phyloP scores from a whole-genome alignment of 2,888 invertebrate species.

The Drepana falcataria region DNA sequence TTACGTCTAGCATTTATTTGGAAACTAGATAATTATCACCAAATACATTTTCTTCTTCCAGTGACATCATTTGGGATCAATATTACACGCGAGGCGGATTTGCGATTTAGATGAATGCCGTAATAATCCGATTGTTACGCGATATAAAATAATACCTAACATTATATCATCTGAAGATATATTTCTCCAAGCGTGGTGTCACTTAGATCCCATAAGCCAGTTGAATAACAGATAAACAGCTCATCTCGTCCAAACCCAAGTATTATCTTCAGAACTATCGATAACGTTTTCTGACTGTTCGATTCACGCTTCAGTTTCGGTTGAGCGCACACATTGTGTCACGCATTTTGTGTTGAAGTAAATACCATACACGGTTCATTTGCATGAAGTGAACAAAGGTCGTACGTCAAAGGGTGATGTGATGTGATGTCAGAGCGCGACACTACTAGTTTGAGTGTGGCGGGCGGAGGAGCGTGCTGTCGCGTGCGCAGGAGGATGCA shows the following conservation, averaged over 20 bases:
- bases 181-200: no score
- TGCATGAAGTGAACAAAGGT: slow-evolving; percentile 39
- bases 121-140: no score
- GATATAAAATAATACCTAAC: no score
- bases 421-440: slow-evolving; percentile 64
- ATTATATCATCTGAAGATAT: no score
- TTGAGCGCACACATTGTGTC: slow-evolving; percentile 43
- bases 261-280: slow-evolving; percentile 50
- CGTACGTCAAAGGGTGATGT: slow-evolving; percentile 45
- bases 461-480: slow-evolving; percentile 57
- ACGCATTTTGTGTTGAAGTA: slow-evolving; percentile 23
- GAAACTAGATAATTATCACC: no score
- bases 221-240: slow-evolving; percentile 32
- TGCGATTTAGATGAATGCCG: no score
- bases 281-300: slow-evolving; percentile 47
- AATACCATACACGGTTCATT: slow-evolving; percentile 16
- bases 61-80: no score
- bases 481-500: slow-evolving; percentile 71
- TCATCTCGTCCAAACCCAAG: slow-evolving; percentile 41
- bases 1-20: no score
- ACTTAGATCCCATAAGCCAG: slow-evolving; percentile 6
- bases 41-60: no score
- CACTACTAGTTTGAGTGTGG: slow-evolving; percentile 55
- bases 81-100: no score
- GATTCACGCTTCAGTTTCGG: slow-evolving; percentile 42